These are phyloP conservation scores for Tylochromis polylepis DNA, from an alignment of 2,113 vertebrate species.

Conservation along the genomic window DNA sequence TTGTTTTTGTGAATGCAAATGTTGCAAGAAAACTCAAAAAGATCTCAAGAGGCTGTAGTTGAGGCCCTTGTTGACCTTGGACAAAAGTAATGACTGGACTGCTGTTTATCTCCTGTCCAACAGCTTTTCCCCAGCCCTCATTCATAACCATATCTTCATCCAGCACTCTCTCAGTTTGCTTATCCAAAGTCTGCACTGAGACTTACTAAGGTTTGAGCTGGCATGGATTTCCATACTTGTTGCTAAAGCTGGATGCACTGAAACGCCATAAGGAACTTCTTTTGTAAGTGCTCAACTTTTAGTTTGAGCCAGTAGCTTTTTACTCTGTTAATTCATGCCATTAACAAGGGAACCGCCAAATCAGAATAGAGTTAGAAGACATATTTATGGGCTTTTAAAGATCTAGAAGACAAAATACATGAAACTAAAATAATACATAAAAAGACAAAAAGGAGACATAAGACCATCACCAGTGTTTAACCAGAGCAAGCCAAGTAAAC, in stretches of 20 bases:
- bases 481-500: background rate
- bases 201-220: slow-evolving; percentile 14
- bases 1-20: background rate
- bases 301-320: slow-evolving; percentile 9
- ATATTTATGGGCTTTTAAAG: background rate
- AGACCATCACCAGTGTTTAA: background rate
- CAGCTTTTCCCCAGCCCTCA: slow-evolving; percentile 56
- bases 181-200: slow-evolving; percentile 48
- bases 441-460: background rate
- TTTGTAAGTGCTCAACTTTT: slow-evolving; percentile 23
- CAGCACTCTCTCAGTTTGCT: slow-evolving; percentile 53
- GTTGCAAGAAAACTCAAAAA: slow-evolving; percentile 5
- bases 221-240: slow-evolving; percentile 30
- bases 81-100: slow-evolving; percentile 18
- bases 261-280: slow-evolving; percentile 1
- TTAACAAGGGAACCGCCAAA: background rate
- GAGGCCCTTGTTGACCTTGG: slow-evolving; percentile 63
- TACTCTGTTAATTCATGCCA: background rate
- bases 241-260: slow-evolving; percentile 2
- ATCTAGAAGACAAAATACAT: background rate
- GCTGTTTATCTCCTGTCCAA: slow-evolving; percentile 58
- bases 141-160: slow-evolving; percentile 59
- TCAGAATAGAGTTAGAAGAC: background rate
- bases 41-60: slow-evolving; percentile 22
- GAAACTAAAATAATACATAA: background rate